Evolutionary conservation across 2,888 invertebrate species (phyloP), one percentile per base, ranked within the genome.

Genomic region (Junonia oenone): DNA sequence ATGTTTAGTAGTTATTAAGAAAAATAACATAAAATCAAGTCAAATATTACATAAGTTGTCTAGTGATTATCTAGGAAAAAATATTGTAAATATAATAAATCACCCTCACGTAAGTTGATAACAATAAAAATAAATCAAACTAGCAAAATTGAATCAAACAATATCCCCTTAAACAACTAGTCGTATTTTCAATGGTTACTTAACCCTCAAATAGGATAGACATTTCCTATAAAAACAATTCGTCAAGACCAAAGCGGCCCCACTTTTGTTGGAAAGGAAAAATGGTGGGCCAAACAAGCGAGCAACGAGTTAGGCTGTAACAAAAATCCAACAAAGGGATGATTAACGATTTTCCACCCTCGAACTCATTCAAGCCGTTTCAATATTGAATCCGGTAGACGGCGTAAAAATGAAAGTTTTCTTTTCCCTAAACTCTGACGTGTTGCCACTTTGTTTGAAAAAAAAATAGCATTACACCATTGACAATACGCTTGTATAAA

Each of bases 251-350:
- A 68, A 74, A 74, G 76, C 79, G 75, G 75, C 68, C 79, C 81
- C 77, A 83, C 83, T 83, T 85, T 78, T 76, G 77, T 81, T 80
- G 80, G 81, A 81, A 84, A 83, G 84, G 83, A 87, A 88, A 88
- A 89, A 86, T 83, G 81, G 83, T 69, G 76, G 79, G 74, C 85
- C 86, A 88, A 89, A 87, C 86, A 89, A 85, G 81, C 87, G 82
- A 82, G 85, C 84, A 89, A 88, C 87, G 85, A 90, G 88, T 90
- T 89, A 90, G 86, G 78, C 83, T 78, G 83, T 87, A 85, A 87
- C 89, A 88, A 87, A 89, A 90, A 88, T 89, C 86, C 84, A 87
- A 89, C 88, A 90, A 89, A 87, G 86, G 87, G 74, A 90, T 90
- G 90, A 90, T 89, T 90, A 90, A 90, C 90, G 89, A 85, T 88